A percentile compares a stretch with the other conserved stretches of the same genome.
phyloP scores from a whole-genome alignment of 2,797 vertebrate species.

The Neosalanx taihuensis region DNA sequence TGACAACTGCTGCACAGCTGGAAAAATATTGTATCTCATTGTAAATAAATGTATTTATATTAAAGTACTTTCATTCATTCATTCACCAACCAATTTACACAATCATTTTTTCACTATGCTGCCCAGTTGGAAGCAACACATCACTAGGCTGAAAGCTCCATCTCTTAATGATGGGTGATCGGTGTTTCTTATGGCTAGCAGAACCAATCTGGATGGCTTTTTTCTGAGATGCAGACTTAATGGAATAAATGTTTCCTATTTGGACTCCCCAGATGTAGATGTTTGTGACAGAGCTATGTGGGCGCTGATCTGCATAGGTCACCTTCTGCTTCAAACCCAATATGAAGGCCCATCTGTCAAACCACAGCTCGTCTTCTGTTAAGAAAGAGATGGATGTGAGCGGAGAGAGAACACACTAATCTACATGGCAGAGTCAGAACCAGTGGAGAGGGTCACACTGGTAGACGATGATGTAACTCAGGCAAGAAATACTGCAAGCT shows the following conservation, averaged over 20 bases:
- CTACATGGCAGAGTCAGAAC: constrained; percentile 51
- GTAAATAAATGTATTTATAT: neutral
- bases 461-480: constrained; percentile 70
- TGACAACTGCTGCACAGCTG: too few relatives aligned
- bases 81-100: too few relatives aligned
- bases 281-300: neutral
- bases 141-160: too few relatives aligned
- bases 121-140: too few relatives aligned
- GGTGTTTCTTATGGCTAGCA: too few relatives aligned
- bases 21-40: neutral
- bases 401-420: constrained; percentile 61
- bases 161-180: too few relatives aligned
- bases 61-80: too few relatives aligned
- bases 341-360: constrained; percentile 24
- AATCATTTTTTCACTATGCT: too few relatives aligned
- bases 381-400: constrained; percentile 36
- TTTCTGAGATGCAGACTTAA: too few relatives aligned
- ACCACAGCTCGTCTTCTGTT: constrained; percentile 38
- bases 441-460: constrained; percentile 36
- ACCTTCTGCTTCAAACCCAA: constrained; percentile 51
- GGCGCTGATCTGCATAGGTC: constrained; percentile 36
- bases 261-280: neutral
- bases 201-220: too few relatives aligned
- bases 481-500: constrained; percentile 69
- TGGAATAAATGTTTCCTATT: too few relatives aligned